These are phyloP conservation scores for Acholoe squamosa DNA, from an alignment of 2,888 invertebrate species.

Conservation along the genomic window DNA sequence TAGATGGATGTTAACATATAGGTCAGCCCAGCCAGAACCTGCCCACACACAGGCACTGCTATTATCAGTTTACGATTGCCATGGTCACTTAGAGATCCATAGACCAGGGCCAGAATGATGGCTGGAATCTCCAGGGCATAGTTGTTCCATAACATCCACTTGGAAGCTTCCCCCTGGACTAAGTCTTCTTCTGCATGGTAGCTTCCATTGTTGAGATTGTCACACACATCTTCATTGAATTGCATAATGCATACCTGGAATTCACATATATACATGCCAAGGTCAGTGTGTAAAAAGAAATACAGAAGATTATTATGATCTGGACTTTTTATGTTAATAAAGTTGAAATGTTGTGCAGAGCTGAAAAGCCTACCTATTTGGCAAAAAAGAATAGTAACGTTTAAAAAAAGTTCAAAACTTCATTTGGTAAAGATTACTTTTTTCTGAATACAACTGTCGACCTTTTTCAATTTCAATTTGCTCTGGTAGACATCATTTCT, in stretches of 20 bases:
- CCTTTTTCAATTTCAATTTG: no score
- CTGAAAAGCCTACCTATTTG: no score
- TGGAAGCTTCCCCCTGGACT: conserved; percentile 81
- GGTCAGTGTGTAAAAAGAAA: no score
- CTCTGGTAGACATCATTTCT: no score
- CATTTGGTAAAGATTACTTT: no score
- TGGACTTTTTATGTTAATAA: no score
- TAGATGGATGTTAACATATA: conserved; percentile 79
- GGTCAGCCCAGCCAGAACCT: conserved; percentile 77
- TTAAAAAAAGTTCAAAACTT: no score
- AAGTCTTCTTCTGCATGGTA: conserved; percentile 71
- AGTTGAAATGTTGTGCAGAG: no score
- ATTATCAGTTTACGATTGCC: conserved; percentile 84
- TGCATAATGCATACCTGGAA: background rate
- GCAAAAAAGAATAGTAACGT: no score
- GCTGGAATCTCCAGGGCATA: conserved; percentile 80
- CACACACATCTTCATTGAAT: background rate
- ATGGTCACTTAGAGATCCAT: conserved; percentile 83
- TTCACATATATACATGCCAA: background rate
- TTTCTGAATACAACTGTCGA: no score
- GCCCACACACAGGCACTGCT: conserved; percentile 83
- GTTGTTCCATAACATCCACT: conserved; percentile 80
- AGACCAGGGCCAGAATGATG: conserved; percentile 78
- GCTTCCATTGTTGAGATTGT: conserved; percentile 7
- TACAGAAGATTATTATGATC: no score